Conservation (phyloP, 2,888 invertebrate species). For the Dasypolia templi region DNA sequence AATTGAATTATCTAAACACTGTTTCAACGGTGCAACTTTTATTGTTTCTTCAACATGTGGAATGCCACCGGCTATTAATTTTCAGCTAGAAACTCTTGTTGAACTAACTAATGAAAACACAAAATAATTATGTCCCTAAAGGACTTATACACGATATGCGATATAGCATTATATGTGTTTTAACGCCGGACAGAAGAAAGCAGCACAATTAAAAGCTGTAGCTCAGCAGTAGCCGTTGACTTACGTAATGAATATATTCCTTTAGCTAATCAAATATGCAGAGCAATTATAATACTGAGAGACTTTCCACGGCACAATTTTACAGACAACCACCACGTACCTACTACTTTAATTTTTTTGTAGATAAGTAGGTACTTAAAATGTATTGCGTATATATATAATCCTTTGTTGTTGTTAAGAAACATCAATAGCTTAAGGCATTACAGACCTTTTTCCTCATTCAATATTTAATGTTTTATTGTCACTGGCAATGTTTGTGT, state of each 20-base stretch:
- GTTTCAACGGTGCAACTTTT: neutral
- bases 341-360: neutral
- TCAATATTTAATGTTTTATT: constrained; percentile 30
- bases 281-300: constrained; percentile 52
- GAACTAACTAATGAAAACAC: neutral
- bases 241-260: constrained; percentile 47
- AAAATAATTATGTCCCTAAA: neutral
- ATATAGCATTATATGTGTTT: neutral
- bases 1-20: neutral
- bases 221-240: neutral
- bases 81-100: neutral
- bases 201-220: constrained; percentile 18
- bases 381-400: neutral
- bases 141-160: too few species aligned
- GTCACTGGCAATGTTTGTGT: constrained; percentile 18
- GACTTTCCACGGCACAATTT: constrained; percentile 27
- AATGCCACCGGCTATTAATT: neutral
- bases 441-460: constrained; percentile 21
- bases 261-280: constrained; percentile 47
- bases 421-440: constrained; percentile 32
- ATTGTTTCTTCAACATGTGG: too few species aligned
- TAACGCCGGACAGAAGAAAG: neutral
- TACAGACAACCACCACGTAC: neutral
- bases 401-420: neutral
- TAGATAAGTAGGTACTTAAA: neutral